These are phyloP conservation scores for Lamprotornis superbus DNA, from an alignment of 2,113 vertebrate species.

Conservation along the genomic window DNA sequence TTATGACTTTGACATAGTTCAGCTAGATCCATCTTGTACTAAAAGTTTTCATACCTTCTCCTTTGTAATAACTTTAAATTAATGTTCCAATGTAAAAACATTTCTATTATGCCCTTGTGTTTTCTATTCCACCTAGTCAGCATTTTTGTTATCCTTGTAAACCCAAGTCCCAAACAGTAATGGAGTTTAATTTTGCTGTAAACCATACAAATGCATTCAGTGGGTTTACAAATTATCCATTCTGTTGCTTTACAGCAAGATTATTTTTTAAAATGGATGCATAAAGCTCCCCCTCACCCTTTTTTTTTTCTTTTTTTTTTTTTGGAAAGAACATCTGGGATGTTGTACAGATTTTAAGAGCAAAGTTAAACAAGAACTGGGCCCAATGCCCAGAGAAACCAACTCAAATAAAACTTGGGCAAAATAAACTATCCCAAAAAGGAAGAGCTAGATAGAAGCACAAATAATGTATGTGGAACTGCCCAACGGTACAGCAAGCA, in stretches of 20 bases:
- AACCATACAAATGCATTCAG: conserved; percentile 8
- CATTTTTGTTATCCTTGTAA: conserved; percentile 15
- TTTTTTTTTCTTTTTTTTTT: neutral
- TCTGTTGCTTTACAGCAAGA: conserved; percentile 13
- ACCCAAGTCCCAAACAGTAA: neutral
- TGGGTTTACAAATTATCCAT: conserved; percentile 8
- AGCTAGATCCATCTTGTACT: neutral
- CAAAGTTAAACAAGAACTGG: conserved; percentile 60
- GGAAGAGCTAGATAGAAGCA: neutral
- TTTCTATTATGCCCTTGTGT: neutral
- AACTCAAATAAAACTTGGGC: conserved; percentile 29
- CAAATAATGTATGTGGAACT: neutral
- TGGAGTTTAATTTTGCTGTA: conserved; percentile 25
- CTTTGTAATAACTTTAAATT: neutral
- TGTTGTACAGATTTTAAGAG: conserved; percentile 29
- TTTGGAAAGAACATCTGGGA: conserved; percentile 26
- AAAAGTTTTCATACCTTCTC: neutral
- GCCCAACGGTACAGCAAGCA: neutral
- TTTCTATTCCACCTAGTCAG: conserved; percentile 15
- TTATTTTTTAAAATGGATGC: neutral
- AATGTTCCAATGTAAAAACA: neutral
- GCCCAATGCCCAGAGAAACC: conserved; percentile 54
- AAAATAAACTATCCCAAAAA: conserved; percentile 51
- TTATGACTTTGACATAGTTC: neutral
- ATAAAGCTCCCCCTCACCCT: fast-evolving